A percentile compares a stretch with the other conserved stretches of the same genome.
phyloP scores from a whole-genome alignment of 2,113 vertebrate genomes.

The Echinops telfairi region DNA sequence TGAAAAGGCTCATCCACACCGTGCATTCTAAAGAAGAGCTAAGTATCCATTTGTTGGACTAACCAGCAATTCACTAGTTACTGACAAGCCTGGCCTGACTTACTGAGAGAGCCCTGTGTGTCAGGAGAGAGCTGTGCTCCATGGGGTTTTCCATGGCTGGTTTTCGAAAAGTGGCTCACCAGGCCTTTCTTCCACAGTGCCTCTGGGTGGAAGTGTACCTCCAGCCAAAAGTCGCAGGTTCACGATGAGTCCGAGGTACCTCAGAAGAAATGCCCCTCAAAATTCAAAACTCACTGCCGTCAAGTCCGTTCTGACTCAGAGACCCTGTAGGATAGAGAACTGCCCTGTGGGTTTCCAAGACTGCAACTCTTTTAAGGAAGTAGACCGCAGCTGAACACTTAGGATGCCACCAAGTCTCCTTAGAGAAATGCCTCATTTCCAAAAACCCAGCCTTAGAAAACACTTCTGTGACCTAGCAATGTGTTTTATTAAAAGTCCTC shows the following conservation, averaged over 20 bases:
- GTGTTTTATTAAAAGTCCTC: too few species aligned
- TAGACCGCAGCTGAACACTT: too few species aligned
- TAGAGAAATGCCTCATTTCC: too few species aligned
- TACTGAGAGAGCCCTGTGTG: not conserved
- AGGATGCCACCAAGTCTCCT: too few species aligned
- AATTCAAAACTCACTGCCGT: not conserved
- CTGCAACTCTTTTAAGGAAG: too few species aligned
- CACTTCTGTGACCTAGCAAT: too few species aligned
- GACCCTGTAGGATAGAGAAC: too few species aligned
- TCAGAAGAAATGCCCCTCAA: not conserved
- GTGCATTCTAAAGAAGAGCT: not conserved
- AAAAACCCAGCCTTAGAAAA: too few species aligned
- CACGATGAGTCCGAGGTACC: not conserved
- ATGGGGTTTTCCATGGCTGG: not conserved
- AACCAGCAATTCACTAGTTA: not conserved
- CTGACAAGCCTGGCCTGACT: not conserved
- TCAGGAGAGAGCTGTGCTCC: not conserved
- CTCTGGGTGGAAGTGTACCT: not conserved
- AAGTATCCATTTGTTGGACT: conserved; percentile 1
- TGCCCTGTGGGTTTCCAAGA: too few species aligned
- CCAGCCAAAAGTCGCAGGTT: not conserved
- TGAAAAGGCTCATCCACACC: not conserved
- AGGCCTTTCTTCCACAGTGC: not conserved
- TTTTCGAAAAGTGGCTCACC: not conserved
- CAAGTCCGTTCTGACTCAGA: not conserved